Percentiles rank a stretch among this genome's conserved stretches.
Conservation (phyloP, 2,113 vertebrate genomes). For the Myrmecophaga tridactyla region DNA sequence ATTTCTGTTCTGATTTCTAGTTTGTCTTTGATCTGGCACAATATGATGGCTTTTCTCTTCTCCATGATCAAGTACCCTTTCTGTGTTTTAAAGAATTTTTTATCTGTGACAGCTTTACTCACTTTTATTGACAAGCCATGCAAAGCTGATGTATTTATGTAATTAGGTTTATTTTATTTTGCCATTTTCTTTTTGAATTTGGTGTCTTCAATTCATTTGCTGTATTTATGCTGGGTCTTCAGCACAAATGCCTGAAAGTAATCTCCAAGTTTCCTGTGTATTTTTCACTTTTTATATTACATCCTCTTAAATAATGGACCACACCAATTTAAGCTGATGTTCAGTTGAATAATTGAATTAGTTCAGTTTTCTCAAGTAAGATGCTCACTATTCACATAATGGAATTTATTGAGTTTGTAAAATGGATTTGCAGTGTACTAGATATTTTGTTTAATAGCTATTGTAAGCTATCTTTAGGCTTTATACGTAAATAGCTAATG, state of each 20-base stretch:
- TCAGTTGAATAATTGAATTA: conserved; percentile 56
- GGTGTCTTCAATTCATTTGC: background rate
- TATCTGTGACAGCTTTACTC: background rate
- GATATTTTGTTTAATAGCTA: background rate
- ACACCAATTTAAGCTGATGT: background rate
- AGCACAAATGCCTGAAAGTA: background rate
- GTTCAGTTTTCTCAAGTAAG: conserved; percentile 50
- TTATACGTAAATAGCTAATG: conserved; percentile 21
- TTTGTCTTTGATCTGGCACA: conserved; percentile 15
- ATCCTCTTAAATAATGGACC: background rate
- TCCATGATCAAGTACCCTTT: background rate
- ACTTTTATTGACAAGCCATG: background rate
- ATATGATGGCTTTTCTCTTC: background rate
- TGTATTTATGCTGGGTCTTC: background rate
- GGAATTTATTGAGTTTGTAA: background rate
- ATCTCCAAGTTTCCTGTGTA: background rate
- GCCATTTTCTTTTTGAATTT: background rate
- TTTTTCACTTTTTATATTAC: background rate
- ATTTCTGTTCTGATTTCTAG: background rate
- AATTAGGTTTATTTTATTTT: conserved; percentile 11
- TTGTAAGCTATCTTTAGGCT: background rate
- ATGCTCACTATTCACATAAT: background rate
- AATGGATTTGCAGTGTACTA: background rate
- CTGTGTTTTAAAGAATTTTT: background rate
- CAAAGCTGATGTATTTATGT: background rate